Percentiles rank a stretch among this genome's conserved stretches.
Evolutionary conservation across 2,797 vertebrate genomes (phyloP).

Genomic region (Coregonus suidteri): DNA sequence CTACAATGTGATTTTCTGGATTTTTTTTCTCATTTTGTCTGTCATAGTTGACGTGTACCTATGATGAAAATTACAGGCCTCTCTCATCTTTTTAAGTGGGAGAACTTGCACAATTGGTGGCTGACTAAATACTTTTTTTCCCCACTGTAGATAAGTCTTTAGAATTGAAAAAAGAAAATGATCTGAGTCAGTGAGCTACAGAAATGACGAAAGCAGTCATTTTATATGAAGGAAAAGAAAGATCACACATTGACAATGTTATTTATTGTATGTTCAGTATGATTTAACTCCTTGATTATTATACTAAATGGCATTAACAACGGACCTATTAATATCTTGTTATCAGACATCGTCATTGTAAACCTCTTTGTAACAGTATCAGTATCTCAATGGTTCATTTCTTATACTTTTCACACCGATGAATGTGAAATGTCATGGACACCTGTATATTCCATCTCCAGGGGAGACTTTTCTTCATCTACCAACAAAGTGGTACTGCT

Average conservation of each 20-base stretch:
- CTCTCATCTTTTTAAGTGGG: too few species aligned
- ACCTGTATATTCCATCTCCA: background rate
- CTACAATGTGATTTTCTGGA: too few species aligned
- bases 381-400: background rate
- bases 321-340: background rate
- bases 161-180: background rate
- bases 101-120: too few species aligned
- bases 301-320: too few species aligned
- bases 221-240: background rate
- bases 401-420: background rate
- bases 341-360: background rate
- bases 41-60: too few species aligned
- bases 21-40: too few species aligned
- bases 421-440: background rate
- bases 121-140: too few species aligned
- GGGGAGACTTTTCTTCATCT: background rate
- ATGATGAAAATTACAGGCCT: too few species aligned
- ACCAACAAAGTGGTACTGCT: background rate
- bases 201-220: background rate
- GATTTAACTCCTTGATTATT: too few species aligned
- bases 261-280: too few species aligned
- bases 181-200: background rate
- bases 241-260: background rate
- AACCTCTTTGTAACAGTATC: background rate
- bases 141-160: too few species aligned